Conservation (phyloP, 2,888 invertebrate genomes). For the Torymus tubicola region DNA sequence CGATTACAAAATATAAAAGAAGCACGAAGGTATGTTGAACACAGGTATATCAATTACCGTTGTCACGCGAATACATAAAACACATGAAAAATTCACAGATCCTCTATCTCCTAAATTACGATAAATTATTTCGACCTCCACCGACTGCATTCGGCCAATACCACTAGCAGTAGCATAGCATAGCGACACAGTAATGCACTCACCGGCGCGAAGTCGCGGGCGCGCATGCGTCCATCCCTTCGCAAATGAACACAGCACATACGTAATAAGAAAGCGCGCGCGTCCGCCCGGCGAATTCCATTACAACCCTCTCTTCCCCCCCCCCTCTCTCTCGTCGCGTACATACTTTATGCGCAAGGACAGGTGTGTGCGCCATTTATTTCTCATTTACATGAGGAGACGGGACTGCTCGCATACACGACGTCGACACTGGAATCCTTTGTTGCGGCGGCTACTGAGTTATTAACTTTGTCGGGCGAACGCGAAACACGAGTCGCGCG, state of each 20-base stretch:
- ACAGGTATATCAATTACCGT: no score
- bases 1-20: no score
- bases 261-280: conserved; percentile 20
- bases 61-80: no score
- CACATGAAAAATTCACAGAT: no score
- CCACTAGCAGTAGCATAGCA: no score
- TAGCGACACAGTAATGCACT: no score
- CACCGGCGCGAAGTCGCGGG: no score
- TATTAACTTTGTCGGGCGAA: conserved; percentile 61
- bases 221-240: background rate
- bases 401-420: no score
- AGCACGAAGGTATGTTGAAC: no score
- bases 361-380: conserved; percentile 65
- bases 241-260: conserved; percentile 10
- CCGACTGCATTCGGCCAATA: no score
- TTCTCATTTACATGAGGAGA: conserved; percentile 64
- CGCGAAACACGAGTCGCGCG: conserved; percentile 59
- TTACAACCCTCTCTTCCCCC: conserved; percentile 8
- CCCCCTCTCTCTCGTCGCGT: background rate
- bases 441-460: conserved; percentile 60
- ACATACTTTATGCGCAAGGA: conserved; percentile 60
- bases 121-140: no score
- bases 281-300: conserved; percentile 32
- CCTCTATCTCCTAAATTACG: no score
- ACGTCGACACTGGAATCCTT: conserved; percentile 55